Conservation (phyloP, 2,888 invertebrate genomes). For the Cerastis rubricosa region DNA sequence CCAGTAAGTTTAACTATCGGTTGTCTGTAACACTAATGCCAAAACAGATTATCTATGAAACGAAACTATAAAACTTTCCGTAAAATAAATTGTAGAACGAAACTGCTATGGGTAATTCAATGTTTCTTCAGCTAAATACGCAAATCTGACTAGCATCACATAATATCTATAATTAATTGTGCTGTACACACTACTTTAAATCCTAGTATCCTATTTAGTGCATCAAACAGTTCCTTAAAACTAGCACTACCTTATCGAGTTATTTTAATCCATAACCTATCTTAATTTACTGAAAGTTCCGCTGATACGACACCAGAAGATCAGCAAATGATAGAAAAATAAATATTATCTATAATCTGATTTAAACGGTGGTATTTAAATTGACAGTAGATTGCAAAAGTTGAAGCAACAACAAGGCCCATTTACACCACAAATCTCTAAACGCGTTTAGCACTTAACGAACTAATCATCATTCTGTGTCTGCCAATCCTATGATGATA, state of each 20-base stretch:
- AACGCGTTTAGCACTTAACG: not conserved
- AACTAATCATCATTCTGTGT: not conserved
- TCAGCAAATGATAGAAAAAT: not conserved
- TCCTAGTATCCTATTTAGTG: slow-evolving; percentile 17
- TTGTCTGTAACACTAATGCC: not conserved
- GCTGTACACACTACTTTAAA: slow-evolving; percentile 1
- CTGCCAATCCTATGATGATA: not conserved
- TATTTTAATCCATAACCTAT: slow-evolving; percentile 7
- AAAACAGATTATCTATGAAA: not conserved
- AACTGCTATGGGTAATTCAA: not conserved
- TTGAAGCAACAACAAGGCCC: not conserved
- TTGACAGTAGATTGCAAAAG: not conserved
- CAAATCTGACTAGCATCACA: slow-evolving; percentile 17
- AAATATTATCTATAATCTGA: not conserved
- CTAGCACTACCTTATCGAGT: slow-evolving; percentile 32
- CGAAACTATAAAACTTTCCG: not conserved
- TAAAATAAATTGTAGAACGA: not conserved
- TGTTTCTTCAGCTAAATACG: not conserved
- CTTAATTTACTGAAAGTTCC: slow-evolving; percentile 12
- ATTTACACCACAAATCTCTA: not conserved
- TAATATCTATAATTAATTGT: not conserved
- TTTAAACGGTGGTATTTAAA: not conserved
- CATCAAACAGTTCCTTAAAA: slow-evolving; percentile 18
- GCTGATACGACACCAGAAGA: slow-evolving; percentile 8
- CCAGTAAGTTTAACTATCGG: not conserved